phyloP scores from a whole-genome alignment of 2,888 invertebrate species.

The Trachelus iudaicus region DNA sequence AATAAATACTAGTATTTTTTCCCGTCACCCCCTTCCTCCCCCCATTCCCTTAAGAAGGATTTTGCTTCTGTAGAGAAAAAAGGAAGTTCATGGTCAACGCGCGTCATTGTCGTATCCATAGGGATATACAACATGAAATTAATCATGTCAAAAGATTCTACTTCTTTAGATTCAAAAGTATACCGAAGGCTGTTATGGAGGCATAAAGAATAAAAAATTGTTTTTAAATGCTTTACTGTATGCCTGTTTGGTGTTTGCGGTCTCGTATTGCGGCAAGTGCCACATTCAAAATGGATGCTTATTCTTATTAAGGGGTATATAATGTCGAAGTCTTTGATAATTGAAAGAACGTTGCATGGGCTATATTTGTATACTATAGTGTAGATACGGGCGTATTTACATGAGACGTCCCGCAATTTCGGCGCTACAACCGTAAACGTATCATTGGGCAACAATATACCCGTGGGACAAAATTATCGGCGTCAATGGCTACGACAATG shows the following conservation, averaged over 20 bases:
- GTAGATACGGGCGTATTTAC: slow-evolving; percentile 32
- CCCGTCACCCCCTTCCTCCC: too few relatives aligned
- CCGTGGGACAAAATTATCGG: slow-evolving; percentile 45
- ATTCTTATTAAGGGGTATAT: neutral
- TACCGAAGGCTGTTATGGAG: neutral
- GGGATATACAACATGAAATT: neutral
- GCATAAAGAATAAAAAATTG: neutral
- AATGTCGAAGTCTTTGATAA: neutral
- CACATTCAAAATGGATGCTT: neutral
- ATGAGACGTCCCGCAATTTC: slow-evolving; percentile 21
- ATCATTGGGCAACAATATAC: slow-evolving; percentile 52
- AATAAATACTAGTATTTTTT: neutral
- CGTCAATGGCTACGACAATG: slow-evolving; percentile 10
- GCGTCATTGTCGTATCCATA: neutral
- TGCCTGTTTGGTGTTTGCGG: neutral
- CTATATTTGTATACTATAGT: slow-evolving; percentile 5
- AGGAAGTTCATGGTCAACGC: neutral
- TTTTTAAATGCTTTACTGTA: neutral
- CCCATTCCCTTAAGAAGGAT: neutral
- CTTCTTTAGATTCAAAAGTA: neutral
- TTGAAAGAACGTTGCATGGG: neutral
- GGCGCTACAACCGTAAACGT: neutral
- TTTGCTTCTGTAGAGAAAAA: neutral
- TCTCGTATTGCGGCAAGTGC: neutral
- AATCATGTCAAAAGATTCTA: neutral